Conservation (phyloP, 1,140 invertebrate species). For the Pseudomyrmex cubaensis region DNA sequence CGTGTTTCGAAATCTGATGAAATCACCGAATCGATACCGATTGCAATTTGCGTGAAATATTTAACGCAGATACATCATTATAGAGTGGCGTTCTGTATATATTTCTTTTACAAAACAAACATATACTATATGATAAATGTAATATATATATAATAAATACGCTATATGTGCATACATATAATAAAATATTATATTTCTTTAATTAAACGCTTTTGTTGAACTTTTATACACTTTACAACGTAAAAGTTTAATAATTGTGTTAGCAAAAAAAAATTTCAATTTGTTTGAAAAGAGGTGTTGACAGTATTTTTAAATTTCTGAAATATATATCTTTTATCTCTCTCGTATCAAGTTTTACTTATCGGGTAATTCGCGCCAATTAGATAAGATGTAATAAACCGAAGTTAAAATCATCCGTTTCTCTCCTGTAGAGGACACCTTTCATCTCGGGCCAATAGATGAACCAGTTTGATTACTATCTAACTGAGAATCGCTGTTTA, state of each 20-base stretch:
- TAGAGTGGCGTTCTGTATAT: too few species aligned
- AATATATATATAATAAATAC: conserved; percentile 3
- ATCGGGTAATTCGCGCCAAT: background rate
- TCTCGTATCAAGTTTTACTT: background rate
- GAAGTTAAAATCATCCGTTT: conserved; percentile 1
- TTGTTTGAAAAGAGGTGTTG: background rate
- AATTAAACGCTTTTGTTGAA: background rate
- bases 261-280: background rate
- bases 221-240: background rate
- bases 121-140: too few species aligned
- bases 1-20: conserved; percentile 45
- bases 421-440: background rate
- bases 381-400: background rate
- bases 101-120: too few species aligned
- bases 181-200: background rate
- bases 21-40: conserved; percentile 38
- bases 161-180: background rate
- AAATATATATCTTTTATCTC: background rate
- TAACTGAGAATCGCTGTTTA: conserved; percentile 69
- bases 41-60: conserved; percentile 36
- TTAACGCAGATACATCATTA: too few species aligned
- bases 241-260: background rate
- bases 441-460: conserved; percentile 21
- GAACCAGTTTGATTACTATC: conserved; percentile 42
- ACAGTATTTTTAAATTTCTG: background rate